Conservation (phyloP, 2,888 invertebrate species). For the Scrobipalpa costella region DNA sequence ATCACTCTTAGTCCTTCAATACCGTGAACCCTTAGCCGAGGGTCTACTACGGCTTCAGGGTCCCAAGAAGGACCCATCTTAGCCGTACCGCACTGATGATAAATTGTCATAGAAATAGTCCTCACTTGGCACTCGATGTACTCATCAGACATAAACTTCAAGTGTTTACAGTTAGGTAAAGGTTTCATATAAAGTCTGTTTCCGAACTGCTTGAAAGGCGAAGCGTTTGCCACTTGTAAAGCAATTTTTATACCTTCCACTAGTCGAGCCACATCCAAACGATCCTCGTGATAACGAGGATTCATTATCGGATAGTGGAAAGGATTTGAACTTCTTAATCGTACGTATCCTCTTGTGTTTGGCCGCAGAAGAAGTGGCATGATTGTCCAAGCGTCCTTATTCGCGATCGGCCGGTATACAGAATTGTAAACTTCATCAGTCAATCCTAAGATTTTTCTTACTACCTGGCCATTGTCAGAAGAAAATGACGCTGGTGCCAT, state of each 20-base stretch:
- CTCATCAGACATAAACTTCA: conserved; percentile 87
- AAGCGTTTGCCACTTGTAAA: conserved; percentile 85
- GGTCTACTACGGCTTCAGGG: conserved; percentile 90
- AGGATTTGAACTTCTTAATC: conserved; percentile 90
- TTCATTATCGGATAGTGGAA: conserved; percentile 93
- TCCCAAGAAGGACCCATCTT: conserved; percentile 94
- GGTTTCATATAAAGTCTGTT: conserved; percentile 87
- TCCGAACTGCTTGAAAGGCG: conserved; percentile 90
- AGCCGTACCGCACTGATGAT: conserved; percentile 93
- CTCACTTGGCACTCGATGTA: conserved; percentile 94
- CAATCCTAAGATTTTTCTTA: conserved; percentile 88
- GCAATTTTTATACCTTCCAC: conserved; percentile 92
- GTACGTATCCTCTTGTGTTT: conserved; percentile 88
- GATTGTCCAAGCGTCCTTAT: conserved; percentile 90
- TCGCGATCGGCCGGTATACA: conserved; percentile 90
- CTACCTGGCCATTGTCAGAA: conserved; percentile 88
- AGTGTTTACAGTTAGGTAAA: conserved; percentile 88
- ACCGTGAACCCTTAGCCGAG: conserved; percentile 88
- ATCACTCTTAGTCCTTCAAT: conserved; percentile 89
- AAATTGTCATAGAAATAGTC: conserved; percentile 94
- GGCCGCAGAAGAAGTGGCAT: conserved; percentile 92
- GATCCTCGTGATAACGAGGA: conserved; percentile 94
- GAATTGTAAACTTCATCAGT: conserved; percentile 90
- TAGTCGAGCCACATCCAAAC: conserved; percentile 87
- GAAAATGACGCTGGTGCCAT: conserved; percentile 95